Conservation (phyloP, 2,888 invertebrate species). For the Agrotis segetum region DNA sequence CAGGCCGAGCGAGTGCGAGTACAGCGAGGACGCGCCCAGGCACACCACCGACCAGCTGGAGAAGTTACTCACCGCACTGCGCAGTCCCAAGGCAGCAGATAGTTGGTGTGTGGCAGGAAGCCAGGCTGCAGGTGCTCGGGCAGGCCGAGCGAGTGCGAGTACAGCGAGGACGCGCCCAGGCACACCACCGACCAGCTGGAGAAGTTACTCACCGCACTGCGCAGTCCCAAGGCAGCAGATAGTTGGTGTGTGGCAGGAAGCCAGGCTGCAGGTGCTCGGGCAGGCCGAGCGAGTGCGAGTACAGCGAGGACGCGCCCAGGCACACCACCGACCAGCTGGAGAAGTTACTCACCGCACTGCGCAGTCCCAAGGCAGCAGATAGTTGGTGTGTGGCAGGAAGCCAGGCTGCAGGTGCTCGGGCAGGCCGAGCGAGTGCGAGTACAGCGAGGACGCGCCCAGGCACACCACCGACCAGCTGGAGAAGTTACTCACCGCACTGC, state of each 20-base stretch:
- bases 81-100: slow-evolving; percentile 97
- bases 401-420: slow-evolving; percentile 97
- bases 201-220: slow-evolving; percentile 91
- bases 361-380: slow-evolving; percentile 97
- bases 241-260: slow-evolving; percentile 97
- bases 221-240: slow-evolving; percentile 97
- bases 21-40: slow-evolving; percentile 97
- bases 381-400: slow-evolving; percentile 97
- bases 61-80: slow-evolving; percentile 91
- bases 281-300: slow-evolving; percentile 96
- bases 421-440: slow-evolving; percentile 96
- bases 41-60: slow-evolving; percentile 98
- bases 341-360: slow-evolving; percentile 91
- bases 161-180: slow-evolving; percentile 97
- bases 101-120: slow-evolving; percentile 97
- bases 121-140: slow-evolving; percentile 97
- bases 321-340: slow-evolving; percentile 98
- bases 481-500: slow-evolving; percentile 91
- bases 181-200: slow-evolving; percentile 98
- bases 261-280: slow-evolving; percentile 97
- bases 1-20: slow-evolving; percentile 96
- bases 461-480: slow-evolving; percentile 98
- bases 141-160: slow-evolving; percentile 96
- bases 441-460: slow-evolving; percentile 97
- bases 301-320: slow-evolving; percentile 97